Conservation (phyloP, 1,140 invertebrate genomes). For the Acarapis woodi region DNA sequence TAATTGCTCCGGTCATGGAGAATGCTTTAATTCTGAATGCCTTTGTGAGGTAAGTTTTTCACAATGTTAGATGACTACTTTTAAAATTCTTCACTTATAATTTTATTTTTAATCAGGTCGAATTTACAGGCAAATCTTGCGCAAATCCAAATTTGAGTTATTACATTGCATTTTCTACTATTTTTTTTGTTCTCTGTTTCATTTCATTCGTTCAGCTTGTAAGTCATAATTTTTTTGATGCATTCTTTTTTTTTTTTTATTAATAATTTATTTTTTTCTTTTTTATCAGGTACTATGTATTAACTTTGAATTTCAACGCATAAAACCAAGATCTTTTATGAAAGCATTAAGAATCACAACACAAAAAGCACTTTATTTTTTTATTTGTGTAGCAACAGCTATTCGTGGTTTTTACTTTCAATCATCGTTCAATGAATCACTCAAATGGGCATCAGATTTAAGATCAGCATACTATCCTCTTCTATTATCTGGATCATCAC, state of each 20-base stretch:
- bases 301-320: conserved; percentile 35
- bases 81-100: background rate
- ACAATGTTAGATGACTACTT: background rate
- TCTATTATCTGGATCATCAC: conserved; percentile 53
- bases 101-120: conserved; percentile 22
- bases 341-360: conserved; percentile 56
- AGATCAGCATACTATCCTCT: conserved; percentile 69
- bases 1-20: conserved; percentile 58
- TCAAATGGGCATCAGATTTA: conserved; percentile 49
- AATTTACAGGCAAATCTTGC: conserved; percentile 32
- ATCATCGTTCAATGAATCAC: conserved; percentile 41
- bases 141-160: conserved; percentile 30
- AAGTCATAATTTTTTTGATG: conserved; percentile 23
- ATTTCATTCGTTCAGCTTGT: conserved; percentile 57
- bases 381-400: conserved; percentile 53
- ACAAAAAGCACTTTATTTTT: conserved; percentile 64
- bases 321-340: conserved; percentile 45
- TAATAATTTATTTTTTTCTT: background rate
- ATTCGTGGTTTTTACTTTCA: conserved; percentile 65
- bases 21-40: conserved; percentile 65
- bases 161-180: conserved; percentile 36
- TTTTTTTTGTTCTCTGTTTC: conserved; percentile 54
- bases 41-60: conserved; percentile 42
- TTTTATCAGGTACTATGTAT: conserved; percentile 16
- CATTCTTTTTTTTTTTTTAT: background rate